Base-by-base conservation (phyloP, 1,140 invertebrate genomes). In the Steinernema khuongi region DNA sequence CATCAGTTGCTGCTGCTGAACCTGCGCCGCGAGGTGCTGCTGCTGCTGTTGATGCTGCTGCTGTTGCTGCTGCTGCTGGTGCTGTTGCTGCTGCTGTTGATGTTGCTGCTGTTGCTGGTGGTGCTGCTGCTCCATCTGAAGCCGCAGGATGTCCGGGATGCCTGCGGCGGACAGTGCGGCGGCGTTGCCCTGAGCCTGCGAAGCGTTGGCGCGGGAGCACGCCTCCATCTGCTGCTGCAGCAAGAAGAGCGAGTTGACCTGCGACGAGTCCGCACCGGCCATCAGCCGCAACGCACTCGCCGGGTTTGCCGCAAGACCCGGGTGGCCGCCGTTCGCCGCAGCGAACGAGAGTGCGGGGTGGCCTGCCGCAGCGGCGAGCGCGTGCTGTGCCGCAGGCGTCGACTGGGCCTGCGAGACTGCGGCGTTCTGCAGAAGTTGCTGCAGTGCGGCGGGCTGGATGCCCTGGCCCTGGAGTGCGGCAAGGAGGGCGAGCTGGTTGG, bases 201-300 rank as follows among this genome's bases (percentile, higher is more conserved):
- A 41, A 41, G 50, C 50, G 50, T 14, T 22, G 11, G 22, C 11
- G 22, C 26, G 14, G 14, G 50, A 14, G 14, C 50, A 60, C 4
- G 50, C 50, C 50, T 60, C 50, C 50, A 60, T 60, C 50, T 60
- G 50, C 19, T 60, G 50, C 26, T 60, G 50, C 19, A 60, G 50
- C 14, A 60, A 22, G 26, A 60, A 22, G 11, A 60, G 22, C 11
- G 50, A 60, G 19, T 60, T 60, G 14, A 60, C 22, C 19, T 60
- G 50, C 4, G 50, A 11, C 11, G 50, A 26, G 19, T 60, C 50
- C 11, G 50, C 50, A n/a, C 50, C 50, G 50, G 50, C 22, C 50
- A 60, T 60, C 11, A 60, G 7, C 50, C 50, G 14, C 19, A 60
- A 22, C 26, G 50, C 50, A 60, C 19, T 60, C 4, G 50, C 50